Percentiles rank a stretch among this genome's conserved stretches.
These are phyloP conservation scores for Vesta saturnalis DNA, from an alignment of 2,888 invertebrate species.

Conservation along the genomic window DNA sequence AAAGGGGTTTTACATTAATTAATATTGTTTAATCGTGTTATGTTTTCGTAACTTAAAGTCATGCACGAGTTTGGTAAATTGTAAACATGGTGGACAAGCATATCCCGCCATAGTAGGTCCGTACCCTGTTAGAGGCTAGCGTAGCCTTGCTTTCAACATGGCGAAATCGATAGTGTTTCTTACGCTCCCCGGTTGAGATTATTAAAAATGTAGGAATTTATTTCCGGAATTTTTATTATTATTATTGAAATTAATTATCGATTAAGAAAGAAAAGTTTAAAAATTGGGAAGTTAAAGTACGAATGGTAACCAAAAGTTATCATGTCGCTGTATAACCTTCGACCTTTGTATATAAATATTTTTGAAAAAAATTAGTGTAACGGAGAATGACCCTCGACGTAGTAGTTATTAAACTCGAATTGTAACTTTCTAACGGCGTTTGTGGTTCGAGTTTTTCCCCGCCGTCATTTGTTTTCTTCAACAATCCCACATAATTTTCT, in stretches of 20 bases:
- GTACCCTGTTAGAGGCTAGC: conserved; percentile 54
- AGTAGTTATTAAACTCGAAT: conserved; percentile 1
- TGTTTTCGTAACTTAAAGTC: conserved; percentile 1
- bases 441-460: not conserved
- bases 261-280: no score
- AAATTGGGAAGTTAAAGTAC: not conserved
- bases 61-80: conserved; percentile 16
- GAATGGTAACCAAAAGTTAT: not conserved
- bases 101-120: conserved; percentile 48
- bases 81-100: conserved; percentile 45
- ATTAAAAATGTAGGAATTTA: conserved; percentile 14
- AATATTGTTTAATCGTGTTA: not conserved
- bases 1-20: not conserved
- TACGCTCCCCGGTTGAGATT: conserved; percentile 29
- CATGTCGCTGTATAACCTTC: not conserved
- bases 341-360: conserved; percentile 6
- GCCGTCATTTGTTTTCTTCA: conserved; percentile 8
- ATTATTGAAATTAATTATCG: not conserved
- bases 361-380: conserved; percentile 1
- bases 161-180: conserved; percentile 51
- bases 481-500: not conserved
- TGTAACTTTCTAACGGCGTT: conserved; percentile 11
- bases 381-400: conserved; percentile 1
- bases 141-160: conserved; percentile 49
- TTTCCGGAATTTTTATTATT: not conserved